Conservation (phyloP, 2,797 vertebrate genomes). For the Mus caroli region DNA sequence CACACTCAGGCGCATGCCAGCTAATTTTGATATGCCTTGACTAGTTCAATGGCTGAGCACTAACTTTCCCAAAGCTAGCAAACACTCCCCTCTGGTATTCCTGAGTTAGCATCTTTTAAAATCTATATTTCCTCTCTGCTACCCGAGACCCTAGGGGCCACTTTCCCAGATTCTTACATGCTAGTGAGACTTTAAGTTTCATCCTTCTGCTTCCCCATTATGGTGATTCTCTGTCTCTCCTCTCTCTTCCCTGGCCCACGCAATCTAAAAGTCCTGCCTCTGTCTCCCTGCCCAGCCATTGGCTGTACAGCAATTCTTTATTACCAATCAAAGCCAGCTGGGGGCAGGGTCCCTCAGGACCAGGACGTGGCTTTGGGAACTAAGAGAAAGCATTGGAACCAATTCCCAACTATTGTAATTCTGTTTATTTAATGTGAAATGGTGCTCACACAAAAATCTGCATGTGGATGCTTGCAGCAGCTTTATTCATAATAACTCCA, state of each 20-base stretch:
- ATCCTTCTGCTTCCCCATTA: not conserved
- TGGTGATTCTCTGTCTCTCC: not conserved
- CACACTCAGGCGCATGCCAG: not conserved
- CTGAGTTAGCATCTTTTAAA: not conserved
- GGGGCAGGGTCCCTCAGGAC: not conserved
- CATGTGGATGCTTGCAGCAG: not conserved
- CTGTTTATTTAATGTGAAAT: slow-evolving; percentile 15
- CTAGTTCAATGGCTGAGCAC: not conserved
- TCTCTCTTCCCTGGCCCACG: not conserved
- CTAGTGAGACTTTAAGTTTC: not conserved
- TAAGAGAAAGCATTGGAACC: not conserved
- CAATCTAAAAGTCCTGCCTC: no score
- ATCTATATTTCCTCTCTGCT: not conserved
- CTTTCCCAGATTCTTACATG: not conserved
- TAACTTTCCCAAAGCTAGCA: not conserved
- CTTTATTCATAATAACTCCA: not conserved
- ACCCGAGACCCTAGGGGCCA: not conserved
- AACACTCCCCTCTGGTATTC: not conserved
- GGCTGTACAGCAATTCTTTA: not conserved
- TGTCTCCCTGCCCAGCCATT: no score
- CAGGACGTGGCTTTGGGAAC: no score
- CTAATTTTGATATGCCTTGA: not conserved
- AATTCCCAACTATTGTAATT: not conserved
- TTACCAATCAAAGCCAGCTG: not conserved
- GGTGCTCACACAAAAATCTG: slow-evolving; percentile 13